Evolutionary conservation across 2,113 vertebrate genomes (phyloP).

Genomic region (Thalassoma bifasciatum): DNA sequence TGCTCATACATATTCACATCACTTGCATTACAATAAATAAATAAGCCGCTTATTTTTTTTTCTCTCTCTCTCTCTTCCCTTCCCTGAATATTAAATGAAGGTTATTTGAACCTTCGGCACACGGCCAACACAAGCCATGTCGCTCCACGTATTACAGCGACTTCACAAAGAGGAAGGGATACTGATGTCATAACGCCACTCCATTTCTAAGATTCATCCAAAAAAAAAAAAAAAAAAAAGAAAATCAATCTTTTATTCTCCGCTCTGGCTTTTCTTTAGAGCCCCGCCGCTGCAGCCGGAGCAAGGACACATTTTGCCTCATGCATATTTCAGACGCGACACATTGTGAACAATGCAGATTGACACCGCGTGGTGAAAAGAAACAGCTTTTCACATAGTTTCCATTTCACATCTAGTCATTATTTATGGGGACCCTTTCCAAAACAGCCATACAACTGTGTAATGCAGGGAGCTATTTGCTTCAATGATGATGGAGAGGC

Average conservation of each 20-base stretch:
- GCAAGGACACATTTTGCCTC: constrained; percentile 63
- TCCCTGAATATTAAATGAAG: constrained; percentile 67
- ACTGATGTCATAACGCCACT: constrained; percentile 52
- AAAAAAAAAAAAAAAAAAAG: constrained; percentile 8
- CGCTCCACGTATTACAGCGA: constrained; percentile 28
- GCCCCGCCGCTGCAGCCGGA: constrained; percentile 18
- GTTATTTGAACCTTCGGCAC: constrained; percentile 53
- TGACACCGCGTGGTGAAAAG: constrained; percentile 51
- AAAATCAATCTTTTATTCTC: constrained; percentile 31
- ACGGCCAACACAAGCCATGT: constrained; percentile 22
- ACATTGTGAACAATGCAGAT: constrained; percentile 54
- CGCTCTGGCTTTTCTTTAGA: constrained; percentile 6
- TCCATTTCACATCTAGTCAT: constrained; percentile 65
- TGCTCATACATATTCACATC: constrained; percentile 71
- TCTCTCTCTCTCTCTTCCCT: constrained; percentile 37
- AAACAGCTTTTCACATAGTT: constrained; percentile 68
- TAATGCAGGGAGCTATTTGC: constrained; percentile 67
- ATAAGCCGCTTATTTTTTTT: constrained; percentile 69
- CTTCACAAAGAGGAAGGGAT: constrained; percentile 25
- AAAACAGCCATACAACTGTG: constrained; percentile 53
- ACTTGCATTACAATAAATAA: constrained; percentile 74
- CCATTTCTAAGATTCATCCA: constrained; percentile 52
- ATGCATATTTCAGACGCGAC: constrained; percentile 75
- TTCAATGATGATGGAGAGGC: constrained; percentile 64
- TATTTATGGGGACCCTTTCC: constrained; percentile 68